These are phyloP conservation scores for Scolopax bukidnonensis DNA, from an alignment of 2,797 vertebrate species.

Conservation along the genomic window DNA sequence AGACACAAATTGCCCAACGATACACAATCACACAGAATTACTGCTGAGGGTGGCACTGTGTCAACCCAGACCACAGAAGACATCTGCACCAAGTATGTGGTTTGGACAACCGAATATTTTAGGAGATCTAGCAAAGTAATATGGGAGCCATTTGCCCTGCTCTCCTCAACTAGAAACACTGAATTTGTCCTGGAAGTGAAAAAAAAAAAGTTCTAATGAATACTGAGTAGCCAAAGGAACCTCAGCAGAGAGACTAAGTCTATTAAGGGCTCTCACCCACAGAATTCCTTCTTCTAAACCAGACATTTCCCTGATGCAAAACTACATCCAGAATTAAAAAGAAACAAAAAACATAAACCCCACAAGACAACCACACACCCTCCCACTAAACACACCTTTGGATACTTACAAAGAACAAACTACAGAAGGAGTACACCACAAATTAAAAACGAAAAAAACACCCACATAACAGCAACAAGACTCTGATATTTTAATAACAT, in stretches of 20 bases:
- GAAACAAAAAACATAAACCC: neutral
- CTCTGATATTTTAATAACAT: neutral
- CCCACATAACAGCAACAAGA: neutral
- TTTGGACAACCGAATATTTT: neutral
- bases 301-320: neutral
- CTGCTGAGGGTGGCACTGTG: neutral
- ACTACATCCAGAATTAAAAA: neutral
- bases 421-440: neutral
- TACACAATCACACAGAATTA: neutral
- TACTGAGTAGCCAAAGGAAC: neutral
- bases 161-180: neutral
- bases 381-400: neutral
- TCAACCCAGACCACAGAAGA: neutral
- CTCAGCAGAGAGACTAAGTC: neutral
- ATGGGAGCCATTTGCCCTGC: neutral
- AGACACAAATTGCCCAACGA: neutral
- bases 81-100: neutral
- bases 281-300: neutral
- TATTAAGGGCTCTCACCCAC: neutral
- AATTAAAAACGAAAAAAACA: neutral
- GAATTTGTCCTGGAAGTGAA: neutral
- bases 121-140: neutral
- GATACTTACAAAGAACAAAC: neutral
- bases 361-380: neutral
- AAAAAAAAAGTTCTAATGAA: neutral